phyloP scores from a whole-genome alignment of 2,113 vertebrate species.

The Ochotona curzoniae region DNA sequence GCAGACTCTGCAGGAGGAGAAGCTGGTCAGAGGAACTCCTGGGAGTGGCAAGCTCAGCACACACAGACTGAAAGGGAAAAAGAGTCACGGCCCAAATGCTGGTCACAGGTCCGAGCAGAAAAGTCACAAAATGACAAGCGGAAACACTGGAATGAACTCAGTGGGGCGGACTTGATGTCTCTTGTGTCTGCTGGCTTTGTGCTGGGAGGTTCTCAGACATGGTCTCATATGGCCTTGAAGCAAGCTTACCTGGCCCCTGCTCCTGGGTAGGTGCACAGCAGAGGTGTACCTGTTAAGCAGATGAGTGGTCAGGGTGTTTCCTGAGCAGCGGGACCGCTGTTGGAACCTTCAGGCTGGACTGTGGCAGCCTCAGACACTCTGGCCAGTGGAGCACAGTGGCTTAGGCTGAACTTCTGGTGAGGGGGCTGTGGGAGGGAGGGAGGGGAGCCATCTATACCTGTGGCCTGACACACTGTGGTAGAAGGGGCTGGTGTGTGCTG shows the following conservation, averaged over 20 bases:
- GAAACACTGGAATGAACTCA: neutral
- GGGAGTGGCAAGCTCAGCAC: neutral
- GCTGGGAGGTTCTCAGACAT: rapidly evolving
- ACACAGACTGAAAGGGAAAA: neutral
- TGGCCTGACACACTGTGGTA: rapidly evolving
- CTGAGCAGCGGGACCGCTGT: rapidly evolving
- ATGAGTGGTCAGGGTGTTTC: rapidly evolving
- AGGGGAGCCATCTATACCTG: neutral
- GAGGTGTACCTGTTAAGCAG: rapidly evolving
- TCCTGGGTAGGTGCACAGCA: neutral
- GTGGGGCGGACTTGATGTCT: neutral
- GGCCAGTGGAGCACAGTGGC: no score
- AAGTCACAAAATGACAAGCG: neutral
- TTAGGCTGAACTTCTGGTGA: neutral
- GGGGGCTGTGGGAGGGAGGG: rapidly evolving
- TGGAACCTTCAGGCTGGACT: neutral
- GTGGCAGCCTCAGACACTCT: rapidly evolving
- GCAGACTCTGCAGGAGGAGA: neutral
- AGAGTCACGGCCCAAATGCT: neutral
- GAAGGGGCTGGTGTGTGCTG: neutral
- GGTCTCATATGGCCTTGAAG: neutral
- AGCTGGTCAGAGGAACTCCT: no score
- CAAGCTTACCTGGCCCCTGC: rapidly evolving
- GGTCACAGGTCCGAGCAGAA: neutral
- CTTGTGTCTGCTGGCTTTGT: neutral